Evolutionary conservation across 2,797 vertebrate genomes (phyloP).

Genomic region (Potorous gilbertii): DNA sequence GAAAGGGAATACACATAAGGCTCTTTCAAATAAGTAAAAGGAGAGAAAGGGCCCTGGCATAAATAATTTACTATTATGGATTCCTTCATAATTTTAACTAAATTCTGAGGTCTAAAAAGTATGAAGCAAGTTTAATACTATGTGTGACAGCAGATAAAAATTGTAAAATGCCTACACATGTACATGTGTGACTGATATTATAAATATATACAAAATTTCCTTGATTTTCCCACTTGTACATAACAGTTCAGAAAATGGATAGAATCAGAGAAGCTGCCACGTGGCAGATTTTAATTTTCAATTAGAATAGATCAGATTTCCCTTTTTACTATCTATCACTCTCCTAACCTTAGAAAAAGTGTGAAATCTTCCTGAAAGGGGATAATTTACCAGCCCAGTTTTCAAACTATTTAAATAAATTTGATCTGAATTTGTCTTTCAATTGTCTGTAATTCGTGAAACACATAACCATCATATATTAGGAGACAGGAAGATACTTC

Average conservation of each 20-base stretch:
- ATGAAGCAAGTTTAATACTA: slow-evolving; percentile 7
- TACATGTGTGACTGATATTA: slow-evolving; percentile 7
- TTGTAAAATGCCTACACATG: slow-evolving; percentile 32
- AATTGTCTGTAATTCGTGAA: slow-evolving; percentile 52
- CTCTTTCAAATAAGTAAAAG: not conserved
- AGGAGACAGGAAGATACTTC: slow-evolving; percentile 41
- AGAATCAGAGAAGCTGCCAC: slow-evolving; percentile 38
- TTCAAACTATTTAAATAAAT: slow-evolving; percentile 43
- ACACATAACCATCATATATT: slow-evolving; percentile 19
- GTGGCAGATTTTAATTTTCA: slow-evolving; percentile 36
- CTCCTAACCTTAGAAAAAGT: slow-evolving; percentile 30
- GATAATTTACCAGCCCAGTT: slow-evolving; percentile 6
- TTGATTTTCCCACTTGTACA: not conserved
- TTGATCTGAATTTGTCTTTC: slow-evolving; percentile 11
- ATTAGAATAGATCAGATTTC: slow-evolving; percentile 45
- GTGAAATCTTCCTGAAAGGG: slow-evolving; percentile 33
- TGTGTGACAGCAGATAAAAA: slow-evolving; percentile 32
- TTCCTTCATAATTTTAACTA: not conserved
- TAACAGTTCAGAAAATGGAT: slow-evolving; percentile 20
- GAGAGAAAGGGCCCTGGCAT: not conserved
- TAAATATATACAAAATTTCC: not conserved
- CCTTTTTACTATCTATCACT: slow-evolving; percentile 34
- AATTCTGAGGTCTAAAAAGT: slow-evolving; percentile 31
- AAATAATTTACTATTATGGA: not conserved
- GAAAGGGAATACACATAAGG: not conserved